Evolutionary conservation across 1,140 invertebrate species (phyloP).

Genomic region (Pachyrhynchus sulphureomaculatus): DNA sequence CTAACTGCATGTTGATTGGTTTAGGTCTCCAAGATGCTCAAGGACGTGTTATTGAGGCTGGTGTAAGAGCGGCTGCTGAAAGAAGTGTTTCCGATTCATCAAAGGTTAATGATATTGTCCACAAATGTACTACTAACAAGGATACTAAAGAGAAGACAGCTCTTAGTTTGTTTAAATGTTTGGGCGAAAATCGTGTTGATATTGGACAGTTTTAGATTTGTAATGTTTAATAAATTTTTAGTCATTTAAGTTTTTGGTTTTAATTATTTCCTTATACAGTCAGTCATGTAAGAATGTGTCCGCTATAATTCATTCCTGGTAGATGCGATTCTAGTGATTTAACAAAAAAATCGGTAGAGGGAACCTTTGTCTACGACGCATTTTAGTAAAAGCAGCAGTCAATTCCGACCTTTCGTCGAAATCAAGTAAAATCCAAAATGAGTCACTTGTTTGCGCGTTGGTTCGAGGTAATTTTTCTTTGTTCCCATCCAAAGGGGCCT

Average conservation of each 20-base stretch:
- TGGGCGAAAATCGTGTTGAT: constrained; percentile 16
- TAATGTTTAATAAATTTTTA: background rate
- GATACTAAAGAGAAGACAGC: constrained; percentile 11
- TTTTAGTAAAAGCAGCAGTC: too few relatives aligned
- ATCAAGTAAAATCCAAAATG: too few relatives aligned
- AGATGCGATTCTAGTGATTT: too few relatives aligned
- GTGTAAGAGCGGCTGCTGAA: background rate
- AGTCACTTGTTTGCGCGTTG: too few relatives aligned
- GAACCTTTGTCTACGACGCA: too few relatives aligned
- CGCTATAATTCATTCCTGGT: too few relatives aligned
- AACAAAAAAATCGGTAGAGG: too few relatives aligned
- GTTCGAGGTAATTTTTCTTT: too few relatives aligned
- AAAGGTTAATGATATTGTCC: constrained; percentile 4
- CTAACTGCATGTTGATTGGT: constrained; percentile 21
- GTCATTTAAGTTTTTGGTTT: background rate
- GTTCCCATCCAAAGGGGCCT: too few relatives aligned
- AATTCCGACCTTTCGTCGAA: too few relatives aligned
- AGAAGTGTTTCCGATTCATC: background rate
- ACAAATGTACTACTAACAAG: constrained; percentile 6
- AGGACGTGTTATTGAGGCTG: background rate
- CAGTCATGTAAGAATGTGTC: too few relatives aligned
- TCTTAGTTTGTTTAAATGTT: constrained; percentile 14
- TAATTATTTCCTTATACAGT: background rate
- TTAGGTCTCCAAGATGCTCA: constrained; percentile 8
- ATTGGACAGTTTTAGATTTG: constrained; percentile 22